Evolutionary conservation across 2,113 vertebrate genomes (phyloP), one percentile per base, ranked within the genome.

Genomic region (Serranochromis macrocephalus): DNA sequence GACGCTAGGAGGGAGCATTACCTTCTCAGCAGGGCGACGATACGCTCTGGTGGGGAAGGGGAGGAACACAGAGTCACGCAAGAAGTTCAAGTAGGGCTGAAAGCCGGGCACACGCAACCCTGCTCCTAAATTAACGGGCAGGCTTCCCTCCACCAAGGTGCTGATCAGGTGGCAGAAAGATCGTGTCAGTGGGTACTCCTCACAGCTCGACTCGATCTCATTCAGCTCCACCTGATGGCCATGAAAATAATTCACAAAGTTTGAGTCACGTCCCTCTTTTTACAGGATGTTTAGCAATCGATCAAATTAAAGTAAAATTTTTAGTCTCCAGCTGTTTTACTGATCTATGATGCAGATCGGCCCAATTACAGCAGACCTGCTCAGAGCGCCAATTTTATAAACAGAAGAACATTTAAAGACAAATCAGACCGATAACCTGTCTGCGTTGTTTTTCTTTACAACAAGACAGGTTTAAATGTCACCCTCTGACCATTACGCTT

Each of bases 1-100:
- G 33, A 55, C 2, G 16, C 3, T 2, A 3, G 19, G 10, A 14
- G 10, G 19, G 12, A 14, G 10, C 3, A 16, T 85, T 95, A 99
- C 98, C 95, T 99, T 99, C 94, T 99, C 99, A 82, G 98, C 98
- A 12, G 98, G 97, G 90, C 96, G 97, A 13, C 97, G 96, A 93
- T 99, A 99, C 21, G 98, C 98, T 95, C 99, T 96, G 21, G 98
- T 99, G 66, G 97, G 97, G 92, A 99, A 99, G 36, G 98, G 97
- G 4, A 99, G 97, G 94, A 99, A 99, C 38, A 99, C 97, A 1
- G 97, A 94, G 38, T 99, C 98, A 17, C 98, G 97, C 78, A 99
- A 95, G 94, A 99, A 99, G 92, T 97, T 97, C 29, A 99, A 96
- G 83, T 99, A 99, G 13, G 99, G 99, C 84, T 99, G 98, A 87